Conservation (phyloP, 1,140 invertebrate genomes). For the Scaptomyza montana region DNA sequence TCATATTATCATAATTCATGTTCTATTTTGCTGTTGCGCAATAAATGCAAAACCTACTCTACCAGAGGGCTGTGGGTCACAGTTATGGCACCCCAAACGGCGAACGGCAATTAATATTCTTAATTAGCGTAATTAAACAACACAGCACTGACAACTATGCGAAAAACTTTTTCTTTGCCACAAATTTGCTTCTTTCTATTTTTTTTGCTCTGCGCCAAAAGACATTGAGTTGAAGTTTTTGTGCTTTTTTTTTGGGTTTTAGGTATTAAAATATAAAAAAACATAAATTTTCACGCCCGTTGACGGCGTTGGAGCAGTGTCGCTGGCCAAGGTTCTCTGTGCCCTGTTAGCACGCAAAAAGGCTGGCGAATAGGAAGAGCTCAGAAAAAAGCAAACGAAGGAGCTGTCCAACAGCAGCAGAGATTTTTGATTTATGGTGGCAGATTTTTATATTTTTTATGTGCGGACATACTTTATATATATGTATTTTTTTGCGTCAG, state of each 20-base stretch:
- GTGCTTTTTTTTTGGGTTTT: conserved; percentile 9
- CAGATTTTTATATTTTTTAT: conserved; percentile 33
- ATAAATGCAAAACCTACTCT: conserved; percentile 14
- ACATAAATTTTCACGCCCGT: conserved; percentile 75
- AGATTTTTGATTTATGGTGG: conserved; percentile 74
- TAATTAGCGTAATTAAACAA: conserved; percentile 83
- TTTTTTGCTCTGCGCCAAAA: conserved; percentile 36
- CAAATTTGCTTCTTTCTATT: conserved; percentile 10
- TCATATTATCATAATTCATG: conserved; percentile 74
- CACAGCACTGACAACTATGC: conserved; percentile 81
- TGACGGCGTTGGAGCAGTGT: conserved; percentile 11
- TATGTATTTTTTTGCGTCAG: not conserved
- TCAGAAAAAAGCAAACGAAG: conserved; percentile 21
- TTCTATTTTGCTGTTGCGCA: conserved; percentile 64
- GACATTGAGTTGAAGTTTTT: conserved; percentile 37
- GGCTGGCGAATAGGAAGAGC: conserved; percentile 33
- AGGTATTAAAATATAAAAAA: conserved; percentile 51
- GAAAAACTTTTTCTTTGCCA: conserved; percentile 57
- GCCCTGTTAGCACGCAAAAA: conserved; percentile 76
- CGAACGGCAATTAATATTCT: conserved; percentile 82
- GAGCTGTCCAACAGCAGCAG: conserved; percentile 39
- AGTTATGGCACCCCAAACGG: conserved; percentile 44
- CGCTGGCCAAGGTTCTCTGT: conserved; percentile 53
- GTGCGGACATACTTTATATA: not conserved
- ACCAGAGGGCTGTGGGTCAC: conserved; percentile 8